Base-by-base conservation (phyloP, 2,888 invertebrate genomes). In the Limnephilus auricula region DNA sequence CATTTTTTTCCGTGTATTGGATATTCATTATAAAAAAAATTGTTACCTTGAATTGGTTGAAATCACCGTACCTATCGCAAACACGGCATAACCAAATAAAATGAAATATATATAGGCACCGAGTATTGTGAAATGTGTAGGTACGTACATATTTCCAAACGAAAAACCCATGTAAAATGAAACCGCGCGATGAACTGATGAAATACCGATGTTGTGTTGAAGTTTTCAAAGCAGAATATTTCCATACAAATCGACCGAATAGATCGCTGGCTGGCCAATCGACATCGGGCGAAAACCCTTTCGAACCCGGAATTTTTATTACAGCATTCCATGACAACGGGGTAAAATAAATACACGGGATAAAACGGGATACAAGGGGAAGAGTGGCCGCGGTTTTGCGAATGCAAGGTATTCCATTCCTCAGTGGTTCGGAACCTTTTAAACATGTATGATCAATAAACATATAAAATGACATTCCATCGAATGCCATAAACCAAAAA, bases 241-340 rank as follows among this genome's bases (percentile, higher is more conserved):
- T 85, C 85, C 37, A 85, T 85, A 85, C n/a, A 86, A 89, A 89
- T 83, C 83, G 15, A 30, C 89, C 79, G n/a, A 89, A 65, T 79
- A 34, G 37, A 89, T 30, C 80, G n/a, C 32, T 31, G 34, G 30
- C 88, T 30, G 78, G 34, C 65, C n/a, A 65, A 88, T 89, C 80
- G 37, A 79, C 37, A 90, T 30, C 50, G 30, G 18, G n/a, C 18
- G 40, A 40, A 89, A 89, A 89, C 89, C 89, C 79, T 89, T 89
- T 89, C 79, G 40, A 45, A 31, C 40, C 79, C 79, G 90, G 92
- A 90, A 92, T 90, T 92, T 91, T 92, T 92, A 92, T 92, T 92
- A 83, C 79, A 45, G 88, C 79, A 92, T 92, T 92, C 92, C 90
- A 88, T 6, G 30, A 82, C 86, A 9, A 86, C 65, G 89, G 91